Conservation (phyloP, 1,140 invertebrate species). For the Pogonomyrmex barbatus region DNA sequence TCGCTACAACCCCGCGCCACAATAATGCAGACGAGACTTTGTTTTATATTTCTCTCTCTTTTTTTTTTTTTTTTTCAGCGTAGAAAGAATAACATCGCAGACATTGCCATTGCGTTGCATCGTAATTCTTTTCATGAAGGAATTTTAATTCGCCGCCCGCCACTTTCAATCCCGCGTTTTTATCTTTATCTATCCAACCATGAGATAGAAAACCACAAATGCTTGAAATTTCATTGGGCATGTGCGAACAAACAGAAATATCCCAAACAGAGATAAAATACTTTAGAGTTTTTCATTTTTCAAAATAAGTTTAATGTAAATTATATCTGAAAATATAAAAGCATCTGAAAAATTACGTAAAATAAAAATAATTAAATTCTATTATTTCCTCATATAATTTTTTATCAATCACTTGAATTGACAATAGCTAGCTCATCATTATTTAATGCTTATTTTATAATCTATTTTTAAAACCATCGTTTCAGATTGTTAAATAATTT, state of each 20-base stretch:
- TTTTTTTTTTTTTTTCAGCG: slow-evolving; percentile 6
- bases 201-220: not conserved
- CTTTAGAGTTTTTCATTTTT: not conserved
- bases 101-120: slow-evolving; percentile 13
- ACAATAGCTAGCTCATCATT: not conserved
- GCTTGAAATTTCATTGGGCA: not conserved
- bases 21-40: slow-evolving; percentile 39
- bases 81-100: slow-evolving; percentile 38
- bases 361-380: slow-evolving; percentile 1
- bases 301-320: not conserved
- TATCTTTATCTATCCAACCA: not conserved
- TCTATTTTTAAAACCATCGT: not conserved
- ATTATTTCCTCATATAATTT: not conserved
- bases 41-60: too few relatives aligned
- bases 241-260: not conserved
- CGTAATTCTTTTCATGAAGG: not conserved
- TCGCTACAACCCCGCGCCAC: slow-evolving; percentile 43
- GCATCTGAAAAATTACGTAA: not conserved
- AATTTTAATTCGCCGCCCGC: slow-evolving; percentile 57
- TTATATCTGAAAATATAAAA: not conserved
- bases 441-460: not conserved
- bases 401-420: not conserved
- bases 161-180: slow-evolving; percentile 12
- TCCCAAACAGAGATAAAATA: not conserved
- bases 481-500: not conserved